phyloP scores from a whole-genome alignment of 2,113 vertebrate genomes.

The Cochlearius cochlearius region DNA sequence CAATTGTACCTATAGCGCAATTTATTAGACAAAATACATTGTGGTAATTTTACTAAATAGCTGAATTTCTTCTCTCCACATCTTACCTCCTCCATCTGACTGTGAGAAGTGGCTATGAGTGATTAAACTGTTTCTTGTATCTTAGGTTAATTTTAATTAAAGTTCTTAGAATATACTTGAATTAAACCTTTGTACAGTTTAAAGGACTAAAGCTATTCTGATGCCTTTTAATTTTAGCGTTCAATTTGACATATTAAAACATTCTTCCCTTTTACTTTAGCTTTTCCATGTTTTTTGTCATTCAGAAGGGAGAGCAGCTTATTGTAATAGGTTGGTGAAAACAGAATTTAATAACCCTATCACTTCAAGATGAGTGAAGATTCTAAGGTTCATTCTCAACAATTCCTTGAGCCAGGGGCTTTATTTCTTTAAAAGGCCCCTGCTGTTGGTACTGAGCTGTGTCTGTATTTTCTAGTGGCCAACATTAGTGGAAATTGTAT shows the following conservation, averaged over 20 bases:
- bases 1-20: background rate
- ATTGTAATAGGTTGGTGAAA: background rate
- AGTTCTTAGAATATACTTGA: background rate
- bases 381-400: background rate
- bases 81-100: background rate
- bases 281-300: background rate
- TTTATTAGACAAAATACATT: background rate
- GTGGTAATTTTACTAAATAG: background rate
- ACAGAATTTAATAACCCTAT: background rate
- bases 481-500: background rate
- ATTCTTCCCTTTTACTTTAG: background rate
- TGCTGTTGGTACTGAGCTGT: background rate
- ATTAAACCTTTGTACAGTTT: background rate
- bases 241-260: background rate
- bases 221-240: background rate
- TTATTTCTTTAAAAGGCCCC: background rate
- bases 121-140: background rate
- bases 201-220: background rate
- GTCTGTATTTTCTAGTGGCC: background rate
- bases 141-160: slow-evolving; percentile 9
- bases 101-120: background rate
- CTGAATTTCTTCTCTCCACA: background rate
- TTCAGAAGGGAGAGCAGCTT: background rate
- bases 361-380: background rate
- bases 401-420: background rate